Percentiles rank a stretch among this genome's conserved stretches.
Evolutionary conservation across 2,113 vertebrate genomes (phyloP).

Genomic region (Microcebus murinus): DNA sequence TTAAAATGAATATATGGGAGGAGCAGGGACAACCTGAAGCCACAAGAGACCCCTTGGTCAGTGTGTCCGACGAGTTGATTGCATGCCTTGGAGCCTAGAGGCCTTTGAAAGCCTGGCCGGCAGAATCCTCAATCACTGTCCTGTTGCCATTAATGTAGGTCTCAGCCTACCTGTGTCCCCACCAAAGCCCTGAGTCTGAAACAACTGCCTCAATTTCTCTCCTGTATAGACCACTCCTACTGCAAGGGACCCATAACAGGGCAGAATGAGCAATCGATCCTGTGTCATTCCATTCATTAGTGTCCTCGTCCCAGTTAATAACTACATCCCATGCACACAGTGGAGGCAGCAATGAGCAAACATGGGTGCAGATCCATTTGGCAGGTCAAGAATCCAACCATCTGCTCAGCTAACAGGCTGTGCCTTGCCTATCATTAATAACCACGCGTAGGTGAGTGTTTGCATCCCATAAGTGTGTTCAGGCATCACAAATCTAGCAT

Average conservation of each 20-base stretch:
- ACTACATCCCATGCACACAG: not conserved
- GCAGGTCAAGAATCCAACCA: not conserved
- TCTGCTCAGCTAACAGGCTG: not conserved
- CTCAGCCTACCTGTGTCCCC: not conserved
- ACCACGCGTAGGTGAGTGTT: not conserved
- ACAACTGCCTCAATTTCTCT: not conserved
- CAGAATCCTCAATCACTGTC: not conserved
- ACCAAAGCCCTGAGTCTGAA: not conserved
- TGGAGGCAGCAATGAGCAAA: not conserved
- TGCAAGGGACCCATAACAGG: not conserved
- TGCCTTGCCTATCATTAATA: not conserved
- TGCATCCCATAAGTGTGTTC: not conserved
- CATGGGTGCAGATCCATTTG: not conserved
- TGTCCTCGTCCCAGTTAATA: not conserved
- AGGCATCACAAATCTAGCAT: not conserved
- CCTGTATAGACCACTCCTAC: not conserved
- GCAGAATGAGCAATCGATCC: not conserved
- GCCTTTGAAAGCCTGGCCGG: not conserved
- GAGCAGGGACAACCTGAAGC: not conserved
- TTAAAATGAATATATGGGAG: not conserved
- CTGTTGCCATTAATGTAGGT: not conserved
- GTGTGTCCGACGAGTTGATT: rapidly evolving
- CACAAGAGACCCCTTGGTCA: not conserved
- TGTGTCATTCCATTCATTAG: not conserved
- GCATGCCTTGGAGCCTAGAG: not conserved